Evolutionary conservation across 2,888 invertebrate genomes (phyloP), one percentile per base, ranked within the genome.

Genomic region (Neoitamus cyanurus): DNA sequence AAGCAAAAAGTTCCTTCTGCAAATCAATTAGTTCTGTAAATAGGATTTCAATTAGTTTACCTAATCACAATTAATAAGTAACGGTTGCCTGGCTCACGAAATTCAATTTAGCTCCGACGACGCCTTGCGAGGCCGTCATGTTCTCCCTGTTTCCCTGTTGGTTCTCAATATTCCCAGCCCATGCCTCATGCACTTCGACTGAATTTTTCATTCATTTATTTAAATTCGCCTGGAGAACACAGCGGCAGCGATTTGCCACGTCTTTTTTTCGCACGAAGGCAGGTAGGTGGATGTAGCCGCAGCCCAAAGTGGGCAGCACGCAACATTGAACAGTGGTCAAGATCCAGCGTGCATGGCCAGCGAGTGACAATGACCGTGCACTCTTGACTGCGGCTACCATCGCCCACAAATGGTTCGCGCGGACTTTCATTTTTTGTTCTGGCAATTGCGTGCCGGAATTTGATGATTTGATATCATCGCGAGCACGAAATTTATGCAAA

Each of bases 321-420:
- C 78, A 78, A 78, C 78, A 58, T n/a, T 34, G 31, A 15, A 1
- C 48, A 25, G 25, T 46, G 75, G 75, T 75, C 75, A 75, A 75
- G 75, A 75, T 37, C 28, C n/a, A 1, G 78, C 31, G 5, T 78
- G 48, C 48, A 78, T 31, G 78, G 78, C 11, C 78, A 48, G 28
- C 15, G 78, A 78, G 42, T 78, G 78, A 78, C 78, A 78, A 78
- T 78, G 78, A 78, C 78, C 78, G 78, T 78, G 78, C 78, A 58
- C 31, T 78, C 15, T 5, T 15, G 78, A n/a, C 6, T 46, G 20
- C 28, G 20, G 36, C 28, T n/a, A 1, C 77, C 20, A n/a, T 42
- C 42, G 58, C 48, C 31, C 42, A 58, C 58, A 25, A 34, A 34
- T 25, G 25, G 20, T 58, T 25, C 6, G 48, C 42, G 78, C 28